phyloP scores from a whole-genome alignment of 1,140 invertebrate genomes.

The Calosoma granatense region DNA sequence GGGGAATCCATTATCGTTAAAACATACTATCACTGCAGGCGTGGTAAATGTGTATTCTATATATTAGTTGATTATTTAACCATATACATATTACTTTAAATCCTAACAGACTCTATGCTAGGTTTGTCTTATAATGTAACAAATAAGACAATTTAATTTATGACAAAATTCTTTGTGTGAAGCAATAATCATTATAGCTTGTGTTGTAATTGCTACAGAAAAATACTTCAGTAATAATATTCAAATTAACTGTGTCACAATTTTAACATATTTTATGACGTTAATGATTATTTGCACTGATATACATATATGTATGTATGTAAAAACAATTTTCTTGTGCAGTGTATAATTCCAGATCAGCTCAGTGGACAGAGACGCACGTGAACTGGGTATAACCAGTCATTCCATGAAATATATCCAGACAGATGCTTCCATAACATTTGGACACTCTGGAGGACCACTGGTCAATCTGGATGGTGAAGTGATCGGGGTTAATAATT shows the following conservation, averaged over 20 bases:
- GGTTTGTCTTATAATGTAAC: background rate
- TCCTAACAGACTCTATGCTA: background rate
- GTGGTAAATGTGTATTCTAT: slow-evolving; percentile 47
- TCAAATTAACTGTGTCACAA: too few species aligned
- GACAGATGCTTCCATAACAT: slow-evolving; percentile 86
- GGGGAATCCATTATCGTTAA: slow-evolving; percentile 47
- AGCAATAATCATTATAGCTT: too few species aligned
- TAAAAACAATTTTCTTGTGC: too few species aligned
- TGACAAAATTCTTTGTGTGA: background rate
- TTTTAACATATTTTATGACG: too few species aligned
- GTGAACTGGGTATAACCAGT: slow-evolving; percentile 65
- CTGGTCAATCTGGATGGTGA: slow-evolving; percentile 84
- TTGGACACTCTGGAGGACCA: slow-evolving; percentile 88
- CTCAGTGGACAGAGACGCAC: slow-evolving; percentile 58
- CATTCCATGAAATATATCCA: slow-evolving; percentile 83
- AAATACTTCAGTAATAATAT: too few species aligned
- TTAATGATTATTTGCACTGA: too few species aligned
- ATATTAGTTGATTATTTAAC: background rate
- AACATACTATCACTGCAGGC: slow-evolving; percentile 51
- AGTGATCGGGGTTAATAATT: slow-evolving; percentile 84
- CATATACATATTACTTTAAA: slow-evolving; percentile 1
- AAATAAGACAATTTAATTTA: background rate
- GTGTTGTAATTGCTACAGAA: too few species aligned
- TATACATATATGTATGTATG: too few species aligned
- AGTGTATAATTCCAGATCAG: too few species aligned